phyloP scores from a whole-genome alignment of 2,888 invertebrate genomes.

The Trissolcus brochymenae region DNA sequence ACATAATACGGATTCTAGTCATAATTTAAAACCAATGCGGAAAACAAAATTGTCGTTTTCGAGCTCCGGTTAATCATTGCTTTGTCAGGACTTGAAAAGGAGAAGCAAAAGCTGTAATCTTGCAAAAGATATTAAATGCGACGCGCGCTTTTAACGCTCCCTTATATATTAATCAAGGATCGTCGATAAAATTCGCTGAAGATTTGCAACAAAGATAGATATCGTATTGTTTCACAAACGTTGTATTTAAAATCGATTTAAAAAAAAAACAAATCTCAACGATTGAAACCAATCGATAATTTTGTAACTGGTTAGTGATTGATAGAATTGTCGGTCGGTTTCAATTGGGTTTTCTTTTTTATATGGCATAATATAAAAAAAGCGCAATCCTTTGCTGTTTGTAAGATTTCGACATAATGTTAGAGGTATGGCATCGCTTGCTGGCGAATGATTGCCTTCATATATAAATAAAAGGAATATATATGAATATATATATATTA shows the following conservation, averaged over 20 bases:
- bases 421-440: slow-evolving; percentile 58
- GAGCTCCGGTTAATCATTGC: slow-evolving; percentile 63
- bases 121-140: slow-evolving; percentile 3
- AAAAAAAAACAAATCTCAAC: slow-evolving; percentile 4
- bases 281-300: slow-evolving; percentile 26
- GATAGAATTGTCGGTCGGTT: slow-evolving; percentile 21
- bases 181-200: slow-evolving; percentile 14
- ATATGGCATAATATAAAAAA: slow-evolving; percentile 37
- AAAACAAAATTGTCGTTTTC: slow-evolving; percentile 43
- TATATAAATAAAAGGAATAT: slow-evolving; percentile 47
- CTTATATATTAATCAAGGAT: slow-evolving; percentile 34
- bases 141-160: slow-evolving; percentile 39
- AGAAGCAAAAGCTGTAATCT: not conserved
- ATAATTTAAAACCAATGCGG: slow-evolving; percentile 64
- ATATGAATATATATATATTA: slow-evolving; percentile 25
- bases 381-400: slow-evolving; percentile 52
- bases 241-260: slow-evolving; percentile 24
- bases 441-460: slow-evolving; percentile 59
- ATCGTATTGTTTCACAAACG: slow-evolving; percentile 25
- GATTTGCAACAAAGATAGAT: slow-evolving; percentile 16
- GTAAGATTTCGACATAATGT: slow-evolving; percentile 54
- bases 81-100: slow-evolving; percentile 21
- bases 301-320: not conserved
- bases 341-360: slow-evolving; percentile 43
- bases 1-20: slow-evolving; percentile 74